phyloP scores from a whole-genome alignment of 1,140 invertebrate species.

The Drepana arcuata region DNA sequence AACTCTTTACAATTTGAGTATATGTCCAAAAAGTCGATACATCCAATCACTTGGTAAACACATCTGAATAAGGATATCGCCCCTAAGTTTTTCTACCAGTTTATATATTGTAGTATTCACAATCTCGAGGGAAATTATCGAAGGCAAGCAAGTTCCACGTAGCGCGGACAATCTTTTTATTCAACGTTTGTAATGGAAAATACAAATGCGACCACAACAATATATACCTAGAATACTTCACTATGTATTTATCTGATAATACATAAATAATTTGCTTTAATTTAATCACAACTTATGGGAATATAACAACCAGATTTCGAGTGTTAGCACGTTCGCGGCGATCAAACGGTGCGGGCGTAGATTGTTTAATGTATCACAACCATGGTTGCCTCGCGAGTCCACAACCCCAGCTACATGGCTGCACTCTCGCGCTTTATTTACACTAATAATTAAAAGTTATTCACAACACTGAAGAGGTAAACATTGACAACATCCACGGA shows the following conservation, averaged over 20 bases:
- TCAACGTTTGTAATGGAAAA: slow-evolving; percentile 21
- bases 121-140: slow-evolving; percentile 51
- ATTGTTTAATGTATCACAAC: slow-evolving; percentile 51
- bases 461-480: slow-evolving; percentile 70
- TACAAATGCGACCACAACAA: slow-evolving; percentile 31
- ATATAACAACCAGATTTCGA: slow-evolving; percentile 45
- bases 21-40: slow-evolving; percentile 25
- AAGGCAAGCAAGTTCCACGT: slow-evolving; percentile 27
- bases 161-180: slow-evolving; percentile 33
- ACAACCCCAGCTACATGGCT: slow-evolving; percentile 32
- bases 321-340: slow-evolving; percentile 23
- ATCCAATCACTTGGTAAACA: slow-evolving; percentile 17
- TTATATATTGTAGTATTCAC: slow-evolving; percentile 45
- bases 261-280: slow-evolving; percentile 40
- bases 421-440: slow-evolving; percentile 9
- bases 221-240: slow-evolving; percentile 21
- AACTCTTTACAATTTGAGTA: not conserved
- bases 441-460: slow-evolving; percentile 34
- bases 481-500: slow-evolving; percentile 40
- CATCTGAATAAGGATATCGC: slow-evolving; percentile 30
- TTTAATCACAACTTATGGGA: slow-evolving; percentile 51
- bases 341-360: slow-evolving; percentile 20
- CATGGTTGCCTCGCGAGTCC: slow-evolving; percentile 30
- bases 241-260: slow-evolving; percentile 20
- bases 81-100: slow-evolving; percentile 37